A percentile compares a stretch with the other conserved stretches of the same genome.
Evolutionary conservation across 2,113 vertebrate species (phyloP).

Genomic region (Rutilus rutilus): DNA sequence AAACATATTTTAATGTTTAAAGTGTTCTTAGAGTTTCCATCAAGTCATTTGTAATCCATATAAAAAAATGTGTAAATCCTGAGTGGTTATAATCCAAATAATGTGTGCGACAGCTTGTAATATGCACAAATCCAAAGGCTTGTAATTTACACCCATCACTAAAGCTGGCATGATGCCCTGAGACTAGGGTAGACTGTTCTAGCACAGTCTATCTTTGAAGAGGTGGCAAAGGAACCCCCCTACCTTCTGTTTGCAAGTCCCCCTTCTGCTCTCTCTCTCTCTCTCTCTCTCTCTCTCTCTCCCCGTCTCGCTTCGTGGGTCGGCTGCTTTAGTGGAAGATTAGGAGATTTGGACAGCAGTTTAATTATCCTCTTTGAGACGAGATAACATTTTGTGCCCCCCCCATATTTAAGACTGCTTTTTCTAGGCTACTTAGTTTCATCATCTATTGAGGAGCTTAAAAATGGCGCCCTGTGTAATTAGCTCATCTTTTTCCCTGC

Average conservation of each 20-base stretch:
- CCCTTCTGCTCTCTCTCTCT: conserved; percentile 22
- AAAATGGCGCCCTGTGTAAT: conserved; percentile 67
- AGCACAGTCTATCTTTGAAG: conserved; percentile 19
- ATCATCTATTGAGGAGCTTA: conserved; percentile 69
- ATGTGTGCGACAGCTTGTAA: conserved; percentile 46
- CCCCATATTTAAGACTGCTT: conserved; percentile 58
- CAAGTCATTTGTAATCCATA: conserved; percentile 47
- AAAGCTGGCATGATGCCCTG: conserved; percentile 57
- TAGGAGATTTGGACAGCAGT: conserved; percentile 67
- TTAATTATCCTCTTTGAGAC: conserved; percentile 72
- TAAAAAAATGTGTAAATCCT: conserved; percentile 51
- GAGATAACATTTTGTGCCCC: conserved; percentile 61
- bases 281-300: conserved; percentile 9
- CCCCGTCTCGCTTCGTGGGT: conserved; percentile 8
- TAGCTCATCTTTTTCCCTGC: conserved; percentile 52
- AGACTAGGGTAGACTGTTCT: conserved; percentile 48
- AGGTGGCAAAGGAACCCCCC: conserved; percentile 33
- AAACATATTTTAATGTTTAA: not conserved
- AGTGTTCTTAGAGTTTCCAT: conserved; percentile 24
- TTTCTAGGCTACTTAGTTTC: conserved; percentile 67
- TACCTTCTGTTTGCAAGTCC: conserved; percentile 19
- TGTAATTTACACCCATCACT: conserved; percentile 55
- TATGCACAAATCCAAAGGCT: conserved; percentile 50
- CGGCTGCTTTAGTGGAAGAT: conserved; percentile 63
- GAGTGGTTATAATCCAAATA: conserved; percentile 52